Base-by-base conservation (phyloP, 2,113 vertebrate genomes). In the Microtus richardsoni region DNA sequence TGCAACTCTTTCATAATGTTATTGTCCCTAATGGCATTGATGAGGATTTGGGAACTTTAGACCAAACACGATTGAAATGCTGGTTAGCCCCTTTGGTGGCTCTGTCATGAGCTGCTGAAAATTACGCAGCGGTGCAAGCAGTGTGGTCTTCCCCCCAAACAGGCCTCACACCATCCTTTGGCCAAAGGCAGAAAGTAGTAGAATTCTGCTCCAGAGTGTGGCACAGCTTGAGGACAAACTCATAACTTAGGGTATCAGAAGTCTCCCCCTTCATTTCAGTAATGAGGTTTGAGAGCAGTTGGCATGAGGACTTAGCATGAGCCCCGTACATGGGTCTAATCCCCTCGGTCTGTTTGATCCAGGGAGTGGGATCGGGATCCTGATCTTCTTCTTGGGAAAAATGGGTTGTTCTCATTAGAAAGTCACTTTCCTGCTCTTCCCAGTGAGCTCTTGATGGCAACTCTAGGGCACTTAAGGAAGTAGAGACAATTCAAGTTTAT, bases 1-100 rank as follows among this genome's bases (percentile, higher is more conserved):
- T 92, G 68, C 54, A 96, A 60, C 93, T 93, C 88, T 97, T 98
- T 96, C 75, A 94, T 97, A 97, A 91, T 82, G 30, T 96, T 47
- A 98, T 97, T 97, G 95, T 97, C 95, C 92, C 91, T 96, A 95
- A 97, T 26, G 96, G 92, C 92, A 86, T 54, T 96, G 96, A 93
- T 93, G 90, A 97, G 94, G 58, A 39, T 79, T 97, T 94, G 80
- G 66, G 97, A 96, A 78, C 92, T 93, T 97, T 90, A 96, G 96
- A 94, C 75, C 95, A 94, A 98, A 93, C 54, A 95, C 83, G 96
- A 75, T 36, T 87, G 95, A 96, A 97, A 93, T 41, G 14, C 60
- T 58, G 1, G 0, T 79, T 60, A 47, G 93, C 52, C 91, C 28
- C 94, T 97, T 91, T 94, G 95, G 93, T 93, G 85, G 39, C 94